Percentiles rank a stretch among this genome's conserved stretches.
phyloP scores from a whole-genome alignment of 1,140 invertebrate species.

The Polypedilum pembai region DNA sequence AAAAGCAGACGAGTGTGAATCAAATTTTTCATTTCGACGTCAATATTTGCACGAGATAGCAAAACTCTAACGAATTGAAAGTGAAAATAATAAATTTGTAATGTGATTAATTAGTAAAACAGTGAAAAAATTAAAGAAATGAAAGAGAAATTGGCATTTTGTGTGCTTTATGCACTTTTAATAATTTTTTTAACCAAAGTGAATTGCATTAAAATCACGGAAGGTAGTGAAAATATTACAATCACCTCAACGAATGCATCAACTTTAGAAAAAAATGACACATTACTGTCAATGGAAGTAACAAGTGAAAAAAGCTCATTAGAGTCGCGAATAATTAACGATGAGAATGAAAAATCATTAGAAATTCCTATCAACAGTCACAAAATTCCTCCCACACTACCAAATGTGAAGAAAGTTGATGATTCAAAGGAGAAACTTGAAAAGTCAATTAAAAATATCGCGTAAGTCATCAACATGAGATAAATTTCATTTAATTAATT shows the following conservation, averaged over 20 bases:
- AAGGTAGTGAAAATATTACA: neutral
- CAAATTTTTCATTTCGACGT: neutral
- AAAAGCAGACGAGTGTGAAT: neutral
- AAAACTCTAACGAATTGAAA: neutral
- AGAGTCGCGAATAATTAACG: neutral
- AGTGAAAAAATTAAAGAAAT: neutral
- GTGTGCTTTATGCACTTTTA: slow-evolving; percentile 20
- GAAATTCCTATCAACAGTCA: neutral
- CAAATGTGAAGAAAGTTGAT: slow-evolving; percentile 8
- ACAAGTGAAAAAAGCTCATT: neutral
- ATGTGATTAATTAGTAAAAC: slow-evolving; percentile 1
- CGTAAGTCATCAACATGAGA: neutral
- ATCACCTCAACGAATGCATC: neutral
- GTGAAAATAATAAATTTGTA: neutral
- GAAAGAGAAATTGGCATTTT: slow-evolving; percentile 20
- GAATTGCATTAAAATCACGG: slow-evolving; percentile 8
- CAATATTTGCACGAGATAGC: neutral
- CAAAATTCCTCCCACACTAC: neutral
- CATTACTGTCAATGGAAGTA: neutral
- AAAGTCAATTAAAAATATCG: neutral
- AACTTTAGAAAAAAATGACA: neutral
- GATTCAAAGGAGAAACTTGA: neutral
- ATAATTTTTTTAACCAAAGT: neutral
- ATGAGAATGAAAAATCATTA: neutral
- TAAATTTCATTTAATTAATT: neutral